A percentile compares a stretch with the other conserved stretches of the same genome.
These are phyloP conservation scores for Agelaius tricolor DNA, from an alignment of 2,113 vertebrate species.

Conservation along the genomic window DNA sequence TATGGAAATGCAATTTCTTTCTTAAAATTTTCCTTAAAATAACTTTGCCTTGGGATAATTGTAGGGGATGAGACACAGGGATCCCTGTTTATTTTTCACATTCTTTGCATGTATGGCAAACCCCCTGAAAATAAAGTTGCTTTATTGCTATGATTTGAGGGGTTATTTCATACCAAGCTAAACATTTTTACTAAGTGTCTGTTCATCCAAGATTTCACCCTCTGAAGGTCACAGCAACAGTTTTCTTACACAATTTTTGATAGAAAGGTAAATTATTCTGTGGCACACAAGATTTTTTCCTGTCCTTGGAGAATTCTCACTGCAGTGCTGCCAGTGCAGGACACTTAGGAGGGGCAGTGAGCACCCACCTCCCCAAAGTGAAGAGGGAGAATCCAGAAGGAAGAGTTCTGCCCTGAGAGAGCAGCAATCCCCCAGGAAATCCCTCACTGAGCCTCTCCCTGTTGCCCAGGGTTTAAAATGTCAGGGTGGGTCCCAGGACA, in stretches of 20 bases:
- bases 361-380: too few relatives aligned
- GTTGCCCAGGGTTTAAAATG: too few relatives aligned
- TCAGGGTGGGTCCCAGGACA: too few relatives aligned
- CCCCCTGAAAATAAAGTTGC: not conserved
- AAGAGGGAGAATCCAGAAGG: too few relatives aligned
- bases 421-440: too few relatives aligned
- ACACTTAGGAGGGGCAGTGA: too few relatives aligned
- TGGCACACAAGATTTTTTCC: not conserved
- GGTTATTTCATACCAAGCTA: not conserved
- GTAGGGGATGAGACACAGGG: not conserved
- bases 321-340: too few relatives aligned
- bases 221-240: not conserved
- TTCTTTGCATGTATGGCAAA: not conserved
- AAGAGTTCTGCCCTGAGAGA: too few relatives aligned
- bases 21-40: not conserved
- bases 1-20: constrained; percentile 19
- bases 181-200: not conserved
- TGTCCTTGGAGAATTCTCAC: too few relatives aligned
- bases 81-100: not conserved
- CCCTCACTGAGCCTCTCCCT: too few relatives aligned
- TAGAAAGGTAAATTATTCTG: not conserved
- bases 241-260: not conserved
- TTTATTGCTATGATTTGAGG: not conserved
- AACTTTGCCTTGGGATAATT: not conserved
- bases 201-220: not conserved